Percentiles rank a stretch among this genome's conserved stretches.
Conservation (phyloP, 1,140 invertebrate species). For the Orchesella cincta region DNA sequence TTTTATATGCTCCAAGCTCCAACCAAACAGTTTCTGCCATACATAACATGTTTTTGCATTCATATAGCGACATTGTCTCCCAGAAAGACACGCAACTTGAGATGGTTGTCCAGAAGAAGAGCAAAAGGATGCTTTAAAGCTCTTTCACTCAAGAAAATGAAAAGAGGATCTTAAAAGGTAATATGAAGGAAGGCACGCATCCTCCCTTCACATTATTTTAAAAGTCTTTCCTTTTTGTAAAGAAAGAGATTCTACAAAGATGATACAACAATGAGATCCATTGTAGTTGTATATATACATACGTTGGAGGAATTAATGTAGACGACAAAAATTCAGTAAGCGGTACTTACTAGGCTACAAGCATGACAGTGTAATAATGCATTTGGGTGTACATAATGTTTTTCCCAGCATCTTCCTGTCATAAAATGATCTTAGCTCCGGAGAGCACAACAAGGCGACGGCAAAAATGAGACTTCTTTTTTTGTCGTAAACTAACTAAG, state of each 20-base stretch:
- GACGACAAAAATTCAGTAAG: not conserved
- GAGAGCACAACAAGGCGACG: not conserved
- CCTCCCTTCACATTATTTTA: not conserved
- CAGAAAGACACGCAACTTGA: no score
- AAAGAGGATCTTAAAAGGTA: not conserved
- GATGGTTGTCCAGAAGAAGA: no score
- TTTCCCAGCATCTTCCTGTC: not conserved
- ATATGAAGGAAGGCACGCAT: not conserved
- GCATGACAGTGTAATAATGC: not conserved
- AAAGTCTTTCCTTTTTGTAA: not conserved
- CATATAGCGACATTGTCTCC: no score
- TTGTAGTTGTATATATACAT: no score
- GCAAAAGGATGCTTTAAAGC: not conserved
- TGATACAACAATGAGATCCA: not conserved
- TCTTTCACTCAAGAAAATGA: not conserved
- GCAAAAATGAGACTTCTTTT: not conserved
- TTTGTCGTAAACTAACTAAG: not conserved
- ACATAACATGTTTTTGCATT: no score
- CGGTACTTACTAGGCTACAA: not conserved
- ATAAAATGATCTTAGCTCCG: not conserved
- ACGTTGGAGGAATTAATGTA: conserved; percentile 17
- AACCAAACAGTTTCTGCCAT: no score
- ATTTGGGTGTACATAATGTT: not conserved
- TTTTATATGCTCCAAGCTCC: no score
- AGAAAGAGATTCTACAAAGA: not conserved